Evolutionary conservation across 2,797 vertebrate genomes (phyloP).

Genomic region (Pseudochirops cupreus): DNA sequence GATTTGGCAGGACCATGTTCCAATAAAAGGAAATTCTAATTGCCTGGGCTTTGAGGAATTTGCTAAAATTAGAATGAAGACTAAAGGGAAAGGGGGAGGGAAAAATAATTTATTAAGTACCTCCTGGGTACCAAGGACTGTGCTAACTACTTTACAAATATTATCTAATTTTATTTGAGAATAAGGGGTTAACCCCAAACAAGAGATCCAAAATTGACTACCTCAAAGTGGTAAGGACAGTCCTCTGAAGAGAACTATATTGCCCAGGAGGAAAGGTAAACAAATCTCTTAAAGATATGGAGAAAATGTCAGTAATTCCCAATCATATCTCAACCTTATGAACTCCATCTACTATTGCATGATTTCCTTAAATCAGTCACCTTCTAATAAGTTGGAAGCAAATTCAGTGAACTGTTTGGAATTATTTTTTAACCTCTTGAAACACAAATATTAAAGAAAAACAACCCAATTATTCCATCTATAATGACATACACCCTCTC

Average conservation of each 20-base stretch:
- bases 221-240: constrained; percentile 51
- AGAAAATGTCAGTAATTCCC: constrained; percentile 69
- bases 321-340: constrained; percentile 65
- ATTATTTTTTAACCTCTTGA: constrained; percentile 12
- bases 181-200: constrained; percentile 38
- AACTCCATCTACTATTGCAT: constrained; percentile 53
- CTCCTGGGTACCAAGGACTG: background rate
- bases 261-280: constrained; percentile 68
- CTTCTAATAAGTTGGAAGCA: background rate
- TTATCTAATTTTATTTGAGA: background rate
- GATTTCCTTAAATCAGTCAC: constrained; percentile 38
- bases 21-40: constrained; percentile 15
- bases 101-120: background rate
- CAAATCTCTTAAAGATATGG: constrained; percentile 59
- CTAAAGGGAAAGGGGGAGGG: background rate
- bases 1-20: background rate
- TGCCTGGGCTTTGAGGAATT: constrained; percentile 40
- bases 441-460: constrained; percentile 42
- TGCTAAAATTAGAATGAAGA: constrained; percentile 28
- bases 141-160: background rate
- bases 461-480: constrained; percentile 7
- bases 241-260: constrained; percentile 29
- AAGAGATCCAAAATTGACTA: constrained; percentile 18
- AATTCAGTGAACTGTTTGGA: background rate
- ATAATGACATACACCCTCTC: background rate